Conservation (phyloP, 2,113 vertebrate species). For the Hippolais icterina region DNA sequence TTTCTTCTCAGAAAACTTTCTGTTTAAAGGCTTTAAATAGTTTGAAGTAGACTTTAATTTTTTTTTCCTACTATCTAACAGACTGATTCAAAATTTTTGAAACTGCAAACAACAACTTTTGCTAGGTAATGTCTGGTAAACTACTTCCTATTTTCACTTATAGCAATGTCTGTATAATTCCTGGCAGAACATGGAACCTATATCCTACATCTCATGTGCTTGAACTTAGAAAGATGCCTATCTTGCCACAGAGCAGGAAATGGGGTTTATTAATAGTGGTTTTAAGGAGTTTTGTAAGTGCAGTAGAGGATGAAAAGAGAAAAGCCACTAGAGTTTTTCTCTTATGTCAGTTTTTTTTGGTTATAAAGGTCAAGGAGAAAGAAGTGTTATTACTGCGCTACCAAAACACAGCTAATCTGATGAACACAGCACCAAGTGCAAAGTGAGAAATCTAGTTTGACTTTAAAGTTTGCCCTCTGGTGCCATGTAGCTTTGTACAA, state of each 20-base stretch:
- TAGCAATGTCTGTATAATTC: neutral
- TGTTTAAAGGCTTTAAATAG: neutral
- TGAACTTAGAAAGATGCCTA: neutral
- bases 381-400: neutral
- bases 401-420: slow-evolving; percentile 17
- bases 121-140: neutral
- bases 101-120: neutral
- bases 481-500: neutral
- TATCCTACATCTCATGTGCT: neutral
- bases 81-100: neutral
- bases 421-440: neutral
- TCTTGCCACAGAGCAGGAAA: slow-evolving; percentile 16
- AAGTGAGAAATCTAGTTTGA: neutral
- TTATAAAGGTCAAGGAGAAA: slow-evolving; percentile 28
- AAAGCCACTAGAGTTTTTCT: neutral
- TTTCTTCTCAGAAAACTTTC: neutral
- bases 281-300: neutral
- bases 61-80: neutral
- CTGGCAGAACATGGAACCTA: neutral
- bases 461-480: neutral
- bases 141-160: neutral
- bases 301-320: slow-evolving; percentile 9
- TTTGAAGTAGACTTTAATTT: neutral
- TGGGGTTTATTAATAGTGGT: neutral
- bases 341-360: neutral